phyloP scores from a whole-genome alignment of 30 jellyfish, hydroid and myxozoan species.

The Clytia hemisphaerica region DNA sequence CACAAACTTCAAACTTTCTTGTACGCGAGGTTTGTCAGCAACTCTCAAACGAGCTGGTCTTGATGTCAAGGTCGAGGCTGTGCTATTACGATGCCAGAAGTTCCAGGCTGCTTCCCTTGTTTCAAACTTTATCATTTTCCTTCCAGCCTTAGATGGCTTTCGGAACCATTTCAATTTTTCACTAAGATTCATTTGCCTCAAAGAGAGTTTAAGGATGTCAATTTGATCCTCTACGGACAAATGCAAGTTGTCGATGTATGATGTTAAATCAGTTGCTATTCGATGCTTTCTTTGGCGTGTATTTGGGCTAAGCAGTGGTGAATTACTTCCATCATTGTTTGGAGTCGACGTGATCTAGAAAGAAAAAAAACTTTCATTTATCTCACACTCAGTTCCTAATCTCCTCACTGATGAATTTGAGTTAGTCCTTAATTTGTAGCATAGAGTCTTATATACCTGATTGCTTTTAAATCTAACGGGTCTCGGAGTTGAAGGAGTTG shows the following conservation, averaged over 20 bases:
- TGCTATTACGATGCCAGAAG: constrained; percentile 34
- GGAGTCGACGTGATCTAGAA: too few species aligned
- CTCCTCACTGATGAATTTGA: too few species aligned
- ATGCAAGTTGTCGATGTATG: constrained; percentile 12
- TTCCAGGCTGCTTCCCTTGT: constrained; percentile 26
- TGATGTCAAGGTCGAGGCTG: constrained; percentile 17
- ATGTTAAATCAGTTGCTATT: constrained; percentile 7
- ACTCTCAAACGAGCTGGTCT: constrained; percentile 30
- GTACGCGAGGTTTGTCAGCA: constrained; percentile 15
- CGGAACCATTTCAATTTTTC: constrained; percentile 11
- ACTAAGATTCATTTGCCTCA: background rate
- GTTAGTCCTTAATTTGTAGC: too few species aligned
- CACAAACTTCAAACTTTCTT: constrained; percentile 12
- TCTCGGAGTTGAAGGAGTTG: too few species aligned
- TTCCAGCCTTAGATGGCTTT: constrained; percentile 37
- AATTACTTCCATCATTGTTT: too few species aligned
- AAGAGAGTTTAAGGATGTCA: constrained; percentile 19
- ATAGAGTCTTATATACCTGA: too few species aligned
- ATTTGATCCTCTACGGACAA: constrained; percentile 8
- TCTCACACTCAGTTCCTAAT: too few species aligned
- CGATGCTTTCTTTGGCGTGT: too few species aligned
- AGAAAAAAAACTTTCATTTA: too few species aligned
- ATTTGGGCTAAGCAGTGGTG: too few species aligned
- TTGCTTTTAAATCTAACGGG: too few species aligned
- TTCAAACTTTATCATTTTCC: constrained; percentile 20